Base-by-base conservation (phyloP, 2,113 vertebrate species). In the Scolopax mira region DNA sequence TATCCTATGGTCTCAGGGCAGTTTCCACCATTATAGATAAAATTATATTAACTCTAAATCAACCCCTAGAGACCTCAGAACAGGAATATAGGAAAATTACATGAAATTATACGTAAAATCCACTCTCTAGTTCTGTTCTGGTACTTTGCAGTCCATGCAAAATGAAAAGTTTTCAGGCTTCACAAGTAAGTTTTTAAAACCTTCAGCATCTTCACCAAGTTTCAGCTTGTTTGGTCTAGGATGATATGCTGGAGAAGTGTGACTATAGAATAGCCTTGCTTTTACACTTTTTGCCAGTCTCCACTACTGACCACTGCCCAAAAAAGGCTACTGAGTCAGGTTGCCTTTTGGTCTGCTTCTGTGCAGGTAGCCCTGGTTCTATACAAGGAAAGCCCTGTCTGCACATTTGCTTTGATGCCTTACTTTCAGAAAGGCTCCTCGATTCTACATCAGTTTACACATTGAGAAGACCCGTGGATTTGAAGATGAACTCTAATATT, bases 401-500 rank as follows among this genome's bases (percentile, higher is more conserved):
- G 22, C 27, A 31, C 6, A 30, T 79, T 70, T 70, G 17, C 17
- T 7, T n/a, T 37, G 42, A 72, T 61, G 23, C 3, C 18, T 79
- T 49, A 27, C 33, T 77, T 94, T 83, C 14, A 77, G 28, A n/a
- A 74, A 70, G 18, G 31, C 1, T 75, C 28, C 35, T 64, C 2
- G 12, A 10, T 54, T 74, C 66, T 79, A 64, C 15, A 74, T 7
- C n/a, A 2, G 0, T 33, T 21, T 66, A 55, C 0, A 0, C 17
- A 33, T 18, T 60, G 31, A 67, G 7, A 6, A 64, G 39, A 55
- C 52, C 15, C 33, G 69, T 19, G 10, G 33, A 49, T 75, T 75
- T 93, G 30, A 74, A 93, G 27, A 52, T 35, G 9, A 75, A 57
- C 10, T 58, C 31, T 42, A 73, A 46, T 54, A 81, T 75, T 79